phyloP scores from a whole-genome alignment of 2,797 vertebrate species.

The Loris lydekkerianus region DNA sequence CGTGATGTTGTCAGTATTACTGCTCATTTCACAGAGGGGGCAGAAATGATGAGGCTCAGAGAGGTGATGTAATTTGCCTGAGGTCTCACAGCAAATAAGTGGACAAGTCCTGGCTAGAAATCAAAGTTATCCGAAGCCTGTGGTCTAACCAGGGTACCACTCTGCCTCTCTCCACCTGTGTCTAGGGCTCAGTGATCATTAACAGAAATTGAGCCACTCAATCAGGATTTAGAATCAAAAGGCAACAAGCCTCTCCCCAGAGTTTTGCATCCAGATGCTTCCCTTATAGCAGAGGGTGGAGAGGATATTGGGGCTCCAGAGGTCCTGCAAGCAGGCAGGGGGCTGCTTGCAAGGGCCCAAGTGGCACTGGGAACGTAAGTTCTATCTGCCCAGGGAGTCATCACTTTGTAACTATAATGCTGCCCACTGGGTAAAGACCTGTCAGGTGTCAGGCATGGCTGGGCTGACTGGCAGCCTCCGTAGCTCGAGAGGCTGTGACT shows the following conservation, averaged over 20 bases:
- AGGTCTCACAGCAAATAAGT: not conserved
- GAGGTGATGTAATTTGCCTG: not conserved
- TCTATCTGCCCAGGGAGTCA: fast-evolving
- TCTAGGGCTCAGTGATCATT: not conserved
- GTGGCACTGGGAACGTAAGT: not conserved
- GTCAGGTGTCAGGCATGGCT: not conserved
- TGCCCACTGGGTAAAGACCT: not conserved
- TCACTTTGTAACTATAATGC: not conserved
- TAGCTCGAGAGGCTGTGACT: not conserved
- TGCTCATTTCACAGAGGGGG: not conserved
- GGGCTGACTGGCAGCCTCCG: not conserved
- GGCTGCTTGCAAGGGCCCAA: too few species aligned
- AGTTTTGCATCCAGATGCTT: too few species aligned
- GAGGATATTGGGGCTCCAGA: fast-evolving
- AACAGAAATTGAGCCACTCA: not conserved
- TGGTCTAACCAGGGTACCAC: not conserved
- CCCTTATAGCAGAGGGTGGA: not conserved
- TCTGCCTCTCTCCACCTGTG: not conserved
- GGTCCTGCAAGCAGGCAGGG: not conserved
- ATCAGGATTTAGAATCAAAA: not conserved
- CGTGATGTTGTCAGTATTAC: fast-evolving
- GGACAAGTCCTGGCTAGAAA: too few species aligned
- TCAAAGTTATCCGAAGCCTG: not conserved
- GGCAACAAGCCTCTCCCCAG: not conserved
- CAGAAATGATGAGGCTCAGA: not conserved